Evolutionary conservation across 2,797 vertebrate species (phyloP), one percentile per base, ranked within the genome.

Genomic region (Trachurus trachurus): DNA sequence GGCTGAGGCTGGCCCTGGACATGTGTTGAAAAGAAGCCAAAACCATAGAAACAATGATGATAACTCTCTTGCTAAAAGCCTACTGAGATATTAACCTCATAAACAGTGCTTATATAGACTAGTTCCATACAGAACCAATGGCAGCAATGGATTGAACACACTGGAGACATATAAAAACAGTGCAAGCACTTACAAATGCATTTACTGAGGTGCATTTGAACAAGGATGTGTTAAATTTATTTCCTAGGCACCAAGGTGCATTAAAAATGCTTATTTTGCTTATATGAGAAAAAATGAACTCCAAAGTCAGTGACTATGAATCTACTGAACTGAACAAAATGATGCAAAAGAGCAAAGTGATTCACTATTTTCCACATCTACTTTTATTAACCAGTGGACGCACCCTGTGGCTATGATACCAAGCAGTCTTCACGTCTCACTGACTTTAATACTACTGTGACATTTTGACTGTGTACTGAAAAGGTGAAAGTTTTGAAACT

Each of bases 371-470:
- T 16, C 21, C 42, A 39, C 49, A 1, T 59, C 12, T 15, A 3
- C 21, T 34, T 12, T 40, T 31, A 59, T 47, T 11, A 29, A 4
- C 2, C 10, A 17, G 31, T 56, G 13, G 53, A 68, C 22, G 16
- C n/a, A 63, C 15, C 19, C 42, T 52, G 45, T 22, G 9, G 57
- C 66, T 59, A 59, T 66, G 78, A 84, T 73, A 83, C 75, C 81
- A 82, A 69, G 75, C 73, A 79, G 52, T 67, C 69, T 83, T 85
- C 71, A 73, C 6, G 54, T 66, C 52, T 61, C 60, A 74, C 74
- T 74, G 71, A 49, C 31, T 77, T 47, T 89, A 84, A 87, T 92
- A 75, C 88, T 82, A n/a, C 88, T 81, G 65, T 88, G 87, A 90
- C 77, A 89, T 84, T 75, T 64, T 59, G 76, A 71, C 26, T 59